A percentile compares a stretch with the other conserved stretches of the same genome.
Conservation (phyloP, 2,113 vertebrate genomes). For the Spermophilus dauricus region DNA sequence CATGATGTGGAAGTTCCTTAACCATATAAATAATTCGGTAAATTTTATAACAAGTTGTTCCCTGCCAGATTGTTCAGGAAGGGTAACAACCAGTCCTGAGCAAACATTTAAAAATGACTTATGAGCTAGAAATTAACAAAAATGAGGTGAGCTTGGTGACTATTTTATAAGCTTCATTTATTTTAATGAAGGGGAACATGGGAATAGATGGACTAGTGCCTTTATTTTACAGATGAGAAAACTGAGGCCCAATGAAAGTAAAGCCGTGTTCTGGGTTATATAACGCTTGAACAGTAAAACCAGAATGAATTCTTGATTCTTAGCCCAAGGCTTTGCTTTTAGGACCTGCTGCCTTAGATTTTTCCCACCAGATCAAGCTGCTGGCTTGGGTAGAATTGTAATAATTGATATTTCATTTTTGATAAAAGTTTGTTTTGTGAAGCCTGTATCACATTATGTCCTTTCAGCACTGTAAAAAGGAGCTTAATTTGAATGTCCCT, state of each 20-base stretch:
- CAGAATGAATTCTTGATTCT: conserved; percentile 72
- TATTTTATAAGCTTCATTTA: conserved; percentile 50
- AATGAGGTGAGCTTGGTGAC: not conserved
- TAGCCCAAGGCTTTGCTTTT: conserved; percentile 70
- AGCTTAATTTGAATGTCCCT: conserved; percentile 84
- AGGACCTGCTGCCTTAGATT: conserved; percentile 71
- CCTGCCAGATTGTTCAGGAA: conserved; percentile 59
- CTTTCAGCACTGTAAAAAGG: conserved; percentile 76
- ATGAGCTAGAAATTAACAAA: conserved; percentile 50
- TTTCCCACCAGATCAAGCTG: conserved; percentile 75
- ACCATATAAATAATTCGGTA: conserved; percentile 53
- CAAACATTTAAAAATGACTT: conserved; percentile 52
- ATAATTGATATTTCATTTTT: conserved; percentile 81
- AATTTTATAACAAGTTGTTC: conserved; percentile 55
- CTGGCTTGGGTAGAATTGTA: conserved; percentile 75
- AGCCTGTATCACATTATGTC: conserved; percentile 82
- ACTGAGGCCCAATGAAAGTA: conserved; percentile 31
- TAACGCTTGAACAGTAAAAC: conserved; percentile 17
- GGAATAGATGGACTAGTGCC: not conserved
- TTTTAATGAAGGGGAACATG: not conserved
- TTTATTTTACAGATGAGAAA: conserved; percentile 64
- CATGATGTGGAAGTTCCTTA: conserved; percentile 39
- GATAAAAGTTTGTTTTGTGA: conserved; percentile 83
- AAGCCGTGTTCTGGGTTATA: not conserved
- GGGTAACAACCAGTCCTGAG: conserved; percentile 49